Conservation (phyloP, 2,797 vertebrate genomes). For the Tokudaia muenninki region DNA sequence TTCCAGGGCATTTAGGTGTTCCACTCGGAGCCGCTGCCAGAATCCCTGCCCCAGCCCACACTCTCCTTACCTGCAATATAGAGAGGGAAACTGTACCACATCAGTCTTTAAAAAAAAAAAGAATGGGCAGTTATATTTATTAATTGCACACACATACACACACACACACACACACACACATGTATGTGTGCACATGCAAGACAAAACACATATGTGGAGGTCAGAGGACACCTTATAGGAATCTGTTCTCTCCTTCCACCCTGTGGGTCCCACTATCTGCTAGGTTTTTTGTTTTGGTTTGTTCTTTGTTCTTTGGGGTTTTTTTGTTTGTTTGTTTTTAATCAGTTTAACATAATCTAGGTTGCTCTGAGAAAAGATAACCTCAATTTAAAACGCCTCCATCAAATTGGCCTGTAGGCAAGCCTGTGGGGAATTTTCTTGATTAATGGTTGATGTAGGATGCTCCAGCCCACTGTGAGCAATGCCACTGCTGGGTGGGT, state of each 20-base stretch:
- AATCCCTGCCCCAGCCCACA: not conserved
- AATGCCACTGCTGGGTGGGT: not conserved
- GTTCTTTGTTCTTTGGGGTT: not conserved
- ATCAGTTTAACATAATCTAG: not conserved
- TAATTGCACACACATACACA: not conserved
- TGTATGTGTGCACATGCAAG: not conserved
- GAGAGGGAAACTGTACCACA: not conserved
- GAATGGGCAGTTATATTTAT: not conserved
- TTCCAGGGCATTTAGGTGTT: not conserved
- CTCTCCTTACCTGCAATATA: not conserved
- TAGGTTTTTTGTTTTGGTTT: not conserved
- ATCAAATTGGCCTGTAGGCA: not conserved
- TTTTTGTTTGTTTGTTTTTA: not conserved
- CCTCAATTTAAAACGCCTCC: not conserved
- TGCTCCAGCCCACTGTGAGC: too few relatives aligned
- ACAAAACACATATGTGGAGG: not conserved
- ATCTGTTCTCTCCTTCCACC: not conserved
- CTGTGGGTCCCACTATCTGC: not conserved
- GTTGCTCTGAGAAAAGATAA: not conserved
- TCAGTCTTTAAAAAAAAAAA: rapidly evolving
- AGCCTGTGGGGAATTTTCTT: not conserved
- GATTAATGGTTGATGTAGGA: not conserved
- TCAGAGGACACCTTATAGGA: not conserved
- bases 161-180: too few relatives aligned
- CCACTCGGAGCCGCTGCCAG: not conserved